Evolutionary conservation across 2,797 vertebrate genomes (phyloP).

Genomic region (Sebastes hubbsi): DNA sequence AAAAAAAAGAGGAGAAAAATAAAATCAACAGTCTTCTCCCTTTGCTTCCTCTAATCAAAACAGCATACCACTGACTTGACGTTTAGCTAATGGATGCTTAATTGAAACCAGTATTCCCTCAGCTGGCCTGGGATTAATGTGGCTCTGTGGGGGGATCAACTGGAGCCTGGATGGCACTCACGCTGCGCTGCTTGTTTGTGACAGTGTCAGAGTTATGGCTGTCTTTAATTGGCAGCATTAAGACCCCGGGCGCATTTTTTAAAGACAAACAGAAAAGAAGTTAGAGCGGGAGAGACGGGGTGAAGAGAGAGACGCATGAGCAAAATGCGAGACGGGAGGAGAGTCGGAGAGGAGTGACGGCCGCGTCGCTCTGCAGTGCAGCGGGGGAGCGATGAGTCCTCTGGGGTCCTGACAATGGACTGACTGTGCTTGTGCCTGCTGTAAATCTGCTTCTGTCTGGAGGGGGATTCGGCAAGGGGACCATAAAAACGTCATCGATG

Average conservation of each 20-base stretch:
- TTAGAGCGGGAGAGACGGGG: background rate
- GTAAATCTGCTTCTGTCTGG: slow-evolving; percentile 66
- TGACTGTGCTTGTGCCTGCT: slow-evolving; percentile 53
- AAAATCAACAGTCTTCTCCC: slow-evolving; percentile 17
- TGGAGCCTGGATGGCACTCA: slow-evolving; percentile 49
- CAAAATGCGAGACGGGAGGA: background rate
- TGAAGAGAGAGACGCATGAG: background rate
- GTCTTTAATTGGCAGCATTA: slow-evolving; percentile 50
- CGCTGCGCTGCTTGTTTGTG: slow-evolving; percentile 54
- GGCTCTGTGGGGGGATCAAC: slow-evolving; percentile 34
- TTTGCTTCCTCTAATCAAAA: slow-evolving; percentile 50
- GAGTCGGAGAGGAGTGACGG: background rate
- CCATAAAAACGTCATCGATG: slow-evolving; percentile 58
- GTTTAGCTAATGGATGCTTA: slow-evolving; percentile 55
- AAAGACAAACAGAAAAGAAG: slow-evolving; percentile 22
- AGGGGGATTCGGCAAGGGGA: slow-evolving; percentile 19
- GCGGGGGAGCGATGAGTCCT: slow-evolving; percentile 31
- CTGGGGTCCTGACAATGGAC: slow-evolving; percentile 60
- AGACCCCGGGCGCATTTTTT: slow-evolving; percentile 16
- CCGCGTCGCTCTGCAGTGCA: slow-evolving; percentile 3
- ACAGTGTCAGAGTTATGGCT: slow-evolving; percentile 57
- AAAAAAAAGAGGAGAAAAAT: slow-evolving; percentile 1
- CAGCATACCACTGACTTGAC: slow-evolving; percentile 48
- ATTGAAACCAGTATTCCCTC: slow-evolving; percentile 63
- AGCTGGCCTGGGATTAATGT: slow-evolving; percentile 36